Percentiles rank a stretch among this genome's conserved stretches.
Conservation (phyloP, 2,113 vertebrate genomes). For the Xiphophorus maculatus region DNA sequence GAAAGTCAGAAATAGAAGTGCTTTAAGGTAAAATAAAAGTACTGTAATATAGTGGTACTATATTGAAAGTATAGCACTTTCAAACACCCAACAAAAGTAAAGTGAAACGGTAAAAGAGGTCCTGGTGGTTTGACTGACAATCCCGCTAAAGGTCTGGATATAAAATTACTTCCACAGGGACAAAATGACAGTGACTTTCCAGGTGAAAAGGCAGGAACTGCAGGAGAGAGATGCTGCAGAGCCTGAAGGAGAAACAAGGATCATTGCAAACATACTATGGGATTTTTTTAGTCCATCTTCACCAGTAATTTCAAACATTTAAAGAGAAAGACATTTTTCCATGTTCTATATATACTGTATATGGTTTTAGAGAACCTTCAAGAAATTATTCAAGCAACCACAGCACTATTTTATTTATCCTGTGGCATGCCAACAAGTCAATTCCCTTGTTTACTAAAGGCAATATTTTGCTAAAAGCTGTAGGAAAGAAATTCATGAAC, state of each 20-base stretch:
- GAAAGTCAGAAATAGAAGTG: not conserved
- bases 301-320: slow-evolving; percentile 38
- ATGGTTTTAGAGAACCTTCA: not conserved
- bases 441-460: slow-evolving; percentile 1
- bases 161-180: slow-evolving; percentile 68
- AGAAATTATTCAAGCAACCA: not conserved
- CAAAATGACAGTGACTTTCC: slow-evolving; percentile 66
- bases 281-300: slow-evolving; percentile 47
- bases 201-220: slow-evolving; percentile 51
- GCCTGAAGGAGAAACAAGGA: slow-evolving; percentile 57
- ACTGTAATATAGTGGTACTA: not conserved
- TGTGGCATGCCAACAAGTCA: not conserved
- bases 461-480: slow-evolving; percentile 5
- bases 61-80: slow-evolving; percentile 41
- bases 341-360: not conserved
- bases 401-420: slow-evolving; percentile 1
- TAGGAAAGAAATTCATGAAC: slow-evolving; percentile 20
- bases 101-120: slow-evolving; percentile 38
- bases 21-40: not conserved
- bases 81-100: slow-evolving; percentile 50
- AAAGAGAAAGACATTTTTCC: slow-evolving; percentile 11
- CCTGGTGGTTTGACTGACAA: slow-evolving; percentile 51
- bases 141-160: slow-evolving; percentile 53
- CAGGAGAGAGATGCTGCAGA: slow-evolving; percentile 31
- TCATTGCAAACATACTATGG: slow-evolving; percentile 52